Base-by-base conservation (phyloP, 2,113 vertebrate species). In the Urocynchramus pylzowi region DNA sequence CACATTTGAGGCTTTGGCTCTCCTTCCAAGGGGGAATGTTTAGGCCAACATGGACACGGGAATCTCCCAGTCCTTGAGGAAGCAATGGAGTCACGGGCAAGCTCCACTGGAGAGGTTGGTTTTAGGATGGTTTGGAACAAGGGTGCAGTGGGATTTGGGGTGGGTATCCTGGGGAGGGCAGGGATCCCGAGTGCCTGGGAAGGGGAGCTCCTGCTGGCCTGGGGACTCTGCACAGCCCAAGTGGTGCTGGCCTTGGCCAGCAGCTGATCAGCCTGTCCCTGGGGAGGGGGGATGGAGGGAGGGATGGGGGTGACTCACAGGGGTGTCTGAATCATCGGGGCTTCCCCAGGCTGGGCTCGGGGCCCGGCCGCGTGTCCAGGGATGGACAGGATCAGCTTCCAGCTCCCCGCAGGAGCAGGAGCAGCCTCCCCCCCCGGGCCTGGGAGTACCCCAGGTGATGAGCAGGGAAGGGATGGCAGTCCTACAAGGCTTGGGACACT, bases 401-500 rank as follows among this genome's bases (percentile, higher is more conserved):
- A 24, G 74, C 53, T n/a, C 30, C 16, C 8, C 64, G 27, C 47
- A 7, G 80, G 13, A 35, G 2, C 10, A 4, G 41, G 30, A 56
- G 1, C 53, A 28, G 4, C 1, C 21, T 35, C 45, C 24, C 17
- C 33, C 19, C 44, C 13, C 9, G 56, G 65, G 22, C 37, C 68
- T 16, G 42, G 16, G n/a, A 2, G 28, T 0, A 2, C 21, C 50
- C 35, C 9, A 1, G 63, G 68, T n/a, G 84, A 9, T n/a, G 45
- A 2, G 14, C 16, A 11, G 53, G 33, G 70, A 0, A 4, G 52
- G 70, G 71, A 7, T 49, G 52, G 11, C 37, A 2, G 2, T 11
- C 16, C 50, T 2, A 0, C 41, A 0, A 1, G 23, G 2, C 8
- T 21, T 4, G 35, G 41, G 19, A 7, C 47, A 11, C 21, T 2